Evolutionary conservation across 2,113 vertebrate genomes (phyloP), one percentile per base, ranked within the genome.

Genomic region (Pterocles burchelli): DNA sequence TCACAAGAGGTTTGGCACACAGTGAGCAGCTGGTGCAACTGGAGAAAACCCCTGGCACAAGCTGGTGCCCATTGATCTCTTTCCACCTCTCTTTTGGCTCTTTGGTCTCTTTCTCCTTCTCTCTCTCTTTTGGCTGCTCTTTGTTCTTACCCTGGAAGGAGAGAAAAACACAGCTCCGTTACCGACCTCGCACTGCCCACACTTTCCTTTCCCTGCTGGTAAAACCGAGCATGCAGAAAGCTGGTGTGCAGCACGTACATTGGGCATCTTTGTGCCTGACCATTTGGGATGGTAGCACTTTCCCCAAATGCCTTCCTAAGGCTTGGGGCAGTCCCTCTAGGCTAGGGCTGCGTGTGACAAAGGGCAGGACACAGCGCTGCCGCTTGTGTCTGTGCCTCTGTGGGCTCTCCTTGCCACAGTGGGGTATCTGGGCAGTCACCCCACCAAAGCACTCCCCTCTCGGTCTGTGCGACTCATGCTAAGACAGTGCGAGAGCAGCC

Each of bases 101-200:
- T 94, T 97, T 97, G 57, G 95, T 77, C 43, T 97, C 97, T 48
- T 89, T 98, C 34, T 90, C 96, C 49, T 96, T 98, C 48, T 97
- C 96, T 89, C 85, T 97, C 46, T 94, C 98, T 96, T 98, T 98
- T 43, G 85, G 79, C 95, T 98, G 91, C 90, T 98, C 92, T 98
- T 98, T 97, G 96, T 96, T 98, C 99, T 99, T 99, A 99, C 98
- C 98, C 99, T 99, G 97, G 83, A 91, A 95, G 72, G 75, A 95
- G 57, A 97, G 33, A 76, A 67, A 49, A 93, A 17, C 81, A 86
- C 11, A 52, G 61, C 49, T 70, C 22, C 1, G 1, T 92, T 62
- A 85, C 34, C 12, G 24, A 15, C 58, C 63, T 68, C 0, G 0
- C 41, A 4, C 28, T 78, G 73, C 65, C 20, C 85, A 45, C 25